Base-by-base conservation (phyloP, 2,888 invertebrate species). In the Limnephilus marmoratus region DNA sequence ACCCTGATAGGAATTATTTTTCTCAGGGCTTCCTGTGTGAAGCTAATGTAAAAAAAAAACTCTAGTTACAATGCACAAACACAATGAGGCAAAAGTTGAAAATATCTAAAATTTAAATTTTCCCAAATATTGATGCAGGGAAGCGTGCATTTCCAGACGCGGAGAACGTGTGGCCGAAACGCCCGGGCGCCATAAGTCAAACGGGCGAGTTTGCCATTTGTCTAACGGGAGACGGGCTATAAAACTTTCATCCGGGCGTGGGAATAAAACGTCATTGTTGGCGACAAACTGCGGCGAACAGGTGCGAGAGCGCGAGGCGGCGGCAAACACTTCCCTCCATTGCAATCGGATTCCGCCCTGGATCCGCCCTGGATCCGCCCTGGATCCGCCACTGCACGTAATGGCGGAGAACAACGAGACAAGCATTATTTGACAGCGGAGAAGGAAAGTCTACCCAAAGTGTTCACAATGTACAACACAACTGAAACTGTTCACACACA, bases 221-320 rank as follows among this genome's bases (percentile, higher is more conserved):
- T 89, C 88, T 80, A 45, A 89, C 88, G 88, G 68, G 80, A 89
- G 80, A 89, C 37, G 81, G 80, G 37, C 88, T 80, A 89, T 89
- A 89, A 89, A 89, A 89, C 88, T 89, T 89, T 89, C 37, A 89
- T 89, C 88, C 88, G 81, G 86, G 29, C 41, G 49, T 45, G 13
- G 37, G 81, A 89, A 89, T 89, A 89, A 89, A 89, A 89, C 81
- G 37, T 89, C 80, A 89, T 86, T 41, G 86, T 45, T 45, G 45
- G 41, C 86, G 86, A 86, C 86, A 45, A n/a, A 86, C 41, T 45
- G 88, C 88, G 88, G 81, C 81, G 41, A 89, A 89, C 88, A 81
- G 88, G 81, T 81, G 80, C 37, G 88, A 53, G 88, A 24, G 37
- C 34, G 18, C 34, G 83, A 31, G 34, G 83, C 37, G 83, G n/a